Conservation (phyloP, 2,113 vertebrate genomes). For the Phalacrocorax aristotelis region DNA sequence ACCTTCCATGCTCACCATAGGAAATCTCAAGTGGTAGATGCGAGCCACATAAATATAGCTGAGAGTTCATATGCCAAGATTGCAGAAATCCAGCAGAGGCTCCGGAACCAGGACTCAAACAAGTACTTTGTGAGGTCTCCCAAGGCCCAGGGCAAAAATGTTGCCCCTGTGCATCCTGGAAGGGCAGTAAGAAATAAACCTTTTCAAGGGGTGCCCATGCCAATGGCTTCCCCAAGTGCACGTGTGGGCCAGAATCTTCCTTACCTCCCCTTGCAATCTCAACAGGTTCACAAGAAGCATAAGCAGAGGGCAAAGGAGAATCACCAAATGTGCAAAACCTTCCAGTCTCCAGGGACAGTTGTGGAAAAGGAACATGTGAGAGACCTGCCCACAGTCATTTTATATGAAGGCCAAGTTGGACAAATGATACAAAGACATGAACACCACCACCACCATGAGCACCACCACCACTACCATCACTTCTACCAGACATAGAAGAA, state of each 20-base stretch:
- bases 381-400: slow-evolving; percentile 86
- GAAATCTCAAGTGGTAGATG: slow-evolving; percentile 81
- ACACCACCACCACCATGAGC: slow-evolving; percentile 97
- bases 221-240: slow-evolving; percentile 70
- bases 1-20: slow-evolving; percentile 85
- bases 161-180: slow-evolving; percentile 74
- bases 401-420: slow-evolving; percentile 88
- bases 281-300: slow-evolving; percentile 89
- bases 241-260: slow-evolving; percentile 79
- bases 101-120: slow-evolving; percentile 82
- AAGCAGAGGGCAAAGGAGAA: slow-evolving; percentile 90
- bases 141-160: slow-evolving; percentile 82
- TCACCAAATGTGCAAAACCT: slow-evolving; percentile 80
- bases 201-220: slow-evolving; percentile 50
- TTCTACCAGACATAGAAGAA: slow-evolving; percentile 93
- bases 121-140: slow-evolving; percentile 90
- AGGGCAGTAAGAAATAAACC: slow-evolving; percentile 85
- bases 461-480: slow-evolving; percentile 99
- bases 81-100: slow-evolving; percentile 76
- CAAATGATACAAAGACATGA: slow-evolving; percentile 96
- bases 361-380: slow-evolving; percentile 88
- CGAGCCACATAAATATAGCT: slow-evolving; percentile 70
- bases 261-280: slow-evolving; percentile 80
- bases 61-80: slow-evolving; percentile 74
- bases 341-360: slow-evolving; percentile 78